Conservation (phyloP, 2,888 invertebrate species). For the Formica aserva region DNA sequence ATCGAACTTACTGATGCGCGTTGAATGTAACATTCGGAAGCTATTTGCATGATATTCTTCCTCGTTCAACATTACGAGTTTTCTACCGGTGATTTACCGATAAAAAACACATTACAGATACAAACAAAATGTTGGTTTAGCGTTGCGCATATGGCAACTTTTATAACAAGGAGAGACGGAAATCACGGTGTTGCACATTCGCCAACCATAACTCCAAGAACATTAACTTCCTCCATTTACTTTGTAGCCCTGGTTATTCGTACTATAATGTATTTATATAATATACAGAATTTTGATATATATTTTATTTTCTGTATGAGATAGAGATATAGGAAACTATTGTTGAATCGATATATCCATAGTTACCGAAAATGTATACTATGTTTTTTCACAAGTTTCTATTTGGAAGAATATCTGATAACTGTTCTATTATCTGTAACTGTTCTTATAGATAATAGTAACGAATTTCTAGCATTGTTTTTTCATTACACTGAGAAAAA, state of each 20-base stretch:
- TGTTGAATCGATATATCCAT: neutral
- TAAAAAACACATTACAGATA: slow-evolving; percentile 21
- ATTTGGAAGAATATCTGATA: neutral
- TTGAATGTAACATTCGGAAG: slow-evolving; percentile 39
- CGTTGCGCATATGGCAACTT: slow-evolving; percentile 38
- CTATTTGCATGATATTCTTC: slow-evolving; percentile 33
- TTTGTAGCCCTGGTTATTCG: slow-evolving; percentile 9
- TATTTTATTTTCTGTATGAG: neutral
- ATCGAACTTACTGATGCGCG: slow-evolving; percentile 9
- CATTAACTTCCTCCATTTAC: slow-evolving; percentile 67
- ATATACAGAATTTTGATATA: neutral
- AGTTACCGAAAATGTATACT: neutral
- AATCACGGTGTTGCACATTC: slow-evolving; percentile 52
- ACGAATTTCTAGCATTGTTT: no score
- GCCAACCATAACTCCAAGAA: slow-evolving; percentile 60
- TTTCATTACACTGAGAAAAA: no score
- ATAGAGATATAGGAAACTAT: neutral
- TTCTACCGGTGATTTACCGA: slow-evolving; percentile 39
- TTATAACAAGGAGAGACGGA: slow-evolving; percentile 37
- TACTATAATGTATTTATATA: neutral
- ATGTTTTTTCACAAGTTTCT: neutral
- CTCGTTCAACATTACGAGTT: slow-evolving; percentile 19
- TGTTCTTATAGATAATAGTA: no score
- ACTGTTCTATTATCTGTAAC: no score
- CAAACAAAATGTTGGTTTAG: slow-evolving; percentile 19